Percentiles rank a stretch among this genome's conserved stretches.
phyloP scores from a whole-genome alignment of 2,113 vertebrate genomes.

The zebrafish (Danio rerio) region GRCz12tu NC_133188.1:23247001-23247500 shows the following conservation, averaged over 20 bases:
- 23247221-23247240: conserved; percentile 46
- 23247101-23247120: conserved; percentile 5
- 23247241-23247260: conserved; percentile 43
- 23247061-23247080: not conserved
- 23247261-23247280: conserved; percentile 67
- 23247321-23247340: conserved; percentile 68
- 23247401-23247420: conserved; percentile 64
- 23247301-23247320: conserved; percentile 72
- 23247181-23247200: conserved; percentile 29
- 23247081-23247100: not conserved
- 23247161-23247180: not conserved
- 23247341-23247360: conserved; percentile 61
- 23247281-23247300: no score
- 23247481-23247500: not conserved
- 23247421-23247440: conserved; percentile 28
- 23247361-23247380: conserved; percentile 61
- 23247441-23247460: not conserved
- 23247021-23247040: not conserved
- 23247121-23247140: conserved; percentile 10
- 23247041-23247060: conserved; percentile 16
- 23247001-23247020: not conserved
- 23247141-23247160: conserved; percentile 20
- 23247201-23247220: conserved; percentile 28
- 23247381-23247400: conserved; percentile 61
- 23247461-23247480: not conserved